Conservation (phyloP, 2,113 vertebrate species). For the Brachypodius melanocephalos region DNA sequence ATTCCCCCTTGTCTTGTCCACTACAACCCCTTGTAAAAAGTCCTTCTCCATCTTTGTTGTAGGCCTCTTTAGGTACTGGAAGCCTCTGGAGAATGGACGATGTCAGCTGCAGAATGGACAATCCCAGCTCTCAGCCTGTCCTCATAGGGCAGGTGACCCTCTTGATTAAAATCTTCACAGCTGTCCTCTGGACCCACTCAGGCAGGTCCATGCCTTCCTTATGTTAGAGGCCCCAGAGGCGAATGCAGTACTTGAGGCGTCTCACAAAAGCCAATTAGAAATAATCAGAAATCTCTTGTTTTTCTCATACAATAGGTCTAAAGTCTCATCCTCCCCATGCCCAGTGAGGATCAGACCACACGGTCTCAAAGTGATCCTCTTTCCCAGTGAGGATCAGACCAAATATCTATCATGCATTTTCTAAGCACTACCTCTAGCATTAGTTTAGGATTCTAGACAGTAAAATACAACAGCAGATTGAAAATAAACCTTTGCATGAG, state of each 20-base stretch:
- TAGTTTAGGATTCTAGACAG: not conserved
- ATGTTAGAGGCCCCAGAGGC: not conserved
- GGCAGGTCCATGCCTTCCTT: not conserved
- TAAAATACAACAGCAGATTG: not conserved
- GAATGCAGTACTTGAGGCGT: not conserved
- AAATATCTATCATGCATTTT: not conserved
- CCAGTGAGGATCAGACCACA: not conserved
- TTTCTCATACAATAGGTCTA: not conserved
- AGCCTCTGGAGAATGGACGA: not conserved
- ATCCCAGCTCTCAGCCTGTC: not conserved
- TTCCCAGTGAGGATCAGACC: not conserved
- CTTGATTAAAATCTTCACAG: not conserved
- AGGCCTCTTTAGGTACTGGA: not conserved
- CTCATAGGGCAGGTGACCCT: not conserved
- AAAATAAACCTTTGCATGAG: constrained; percentile 81
- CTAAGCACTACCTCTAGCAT: not conserved
- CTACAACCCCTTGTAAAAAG: not conserved
- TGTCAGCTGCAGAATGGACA: not conserved
- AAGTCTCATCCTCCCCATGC: not conserved
- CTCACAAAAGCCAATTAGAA: not conserved
- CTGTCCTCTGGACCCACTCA: accelerated
- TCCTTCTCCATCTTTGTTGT: not conserved
- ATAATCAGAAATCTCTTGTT: not conserved
- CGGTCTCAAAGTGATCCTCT: too few species aligned
- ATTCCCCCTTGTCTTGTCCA: accelerated